These are phyloP conservation scores for Netelia virgata DNA, from an alignment of 2,888 invertebrate species.

Conservation along the genomic window DNA sequence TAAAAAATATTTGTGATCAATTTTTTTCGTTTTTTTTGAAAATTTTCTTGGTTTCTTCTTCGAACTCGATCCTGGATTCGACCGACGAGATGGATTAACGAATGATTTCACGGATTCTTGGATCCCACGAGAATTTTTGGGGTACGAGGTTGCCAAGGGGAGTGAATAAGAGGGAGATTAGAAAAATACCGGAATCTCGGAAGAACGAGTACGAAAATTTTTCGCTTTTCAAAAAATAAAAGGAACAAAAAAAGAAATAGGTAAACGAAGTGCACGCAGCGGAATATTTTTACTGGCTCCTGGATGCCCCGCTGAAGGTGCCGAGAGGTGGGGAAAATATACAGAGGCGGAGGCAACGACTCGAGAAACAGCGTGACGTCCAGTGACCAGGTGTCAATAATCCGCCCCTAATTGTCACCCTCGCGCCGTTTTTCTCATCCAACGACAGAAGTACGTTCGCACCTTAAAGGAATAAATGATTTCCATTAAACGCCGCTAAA, in stretches of 20 bases:
- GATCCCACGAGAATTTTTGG: conserved; percentile 52
- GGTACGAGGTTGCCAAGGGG: conserved; percentile 36
- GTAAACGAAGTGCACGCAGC: too few species aligned
- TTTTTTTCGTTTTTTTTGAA: neutral
- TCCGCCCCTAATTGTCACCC: conserved; percentile 83
- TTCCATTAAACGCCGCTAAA: conserved; percentile 83
- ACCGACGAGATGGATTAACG: conserved; percentile 43
- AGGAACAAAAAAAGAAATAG: conserved; percentile 11
- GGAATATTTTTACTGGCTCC: conserved; percentile 9
- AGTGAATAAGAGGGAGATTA: conserved; percentile 65
- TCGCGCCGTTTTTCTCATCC: conserved; percentile 57
- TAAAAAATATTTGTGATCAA: neutral
- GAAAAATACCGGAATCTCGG: conserved; percentile 80
- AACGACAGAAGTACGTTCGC: conserved; percentile 41
- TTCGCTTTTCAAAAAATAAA: conserved; percentile 40
- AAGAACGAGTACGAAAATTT: conserved; percentile 74
- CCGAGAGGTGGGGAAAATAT: conserved; percentile 16
- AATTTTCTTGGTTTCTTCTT: conserved; percentile 18
- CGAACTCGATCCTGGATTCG: conserved; percentile 5
- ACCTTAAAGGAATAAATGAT: conserved; percentile 73
- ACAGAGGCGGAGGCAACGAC: conserved; percentile 73
- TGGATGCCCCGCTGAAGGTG: conserved; percentile 31
- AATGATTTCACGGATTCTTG: conserved; percentile 74
- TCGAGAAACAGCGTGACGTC: conserved; percentile 80
- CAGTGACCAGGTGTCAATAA: conserved; percentile 83